Evolutionary conservation across 2,888 invertebrate genomes (phyloP).

Genomic region (Achlya flavicornis): DNA sequence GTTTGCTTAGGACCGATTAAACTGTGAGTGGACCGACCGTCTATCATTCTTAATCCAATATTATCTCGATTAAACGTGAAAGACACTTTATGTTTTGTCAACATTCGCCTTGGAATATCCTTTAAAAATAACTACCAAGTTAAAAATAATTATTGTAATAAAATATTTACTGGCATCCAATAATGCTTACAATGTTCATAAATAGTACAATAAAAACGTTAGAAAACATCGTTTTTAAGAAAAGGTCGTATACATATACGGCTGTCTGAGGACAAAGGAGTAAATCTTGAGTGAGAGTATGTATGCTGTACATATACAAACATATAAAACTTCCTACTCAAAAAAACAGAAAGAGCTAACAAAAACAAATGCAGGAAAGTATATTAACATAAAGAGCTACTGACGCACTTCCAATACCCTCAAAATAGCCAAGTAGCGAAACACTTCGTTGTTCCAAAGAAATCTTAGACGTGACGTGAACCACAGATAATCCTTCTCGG

Average conservation of each 20-base stretch:
- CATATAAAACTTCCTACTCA: neutral
- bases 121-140: neutral
- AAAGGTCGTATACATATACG: too few species aligned
- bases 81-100: constrained; percentile 3
- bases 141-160: too few species aligned
- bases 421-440: constrained; percentile 16
- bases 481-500: constrained; percentile 6
- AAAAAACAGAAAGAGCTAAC: neutral
- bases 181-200: too few species aligned
- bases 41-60: constrained; percentile 5
- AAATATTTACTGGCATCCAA: too few species aligned
- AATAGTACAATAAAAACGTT: too few species aligned
- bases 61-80: constrained; percentile 10
- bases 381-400: constrained; percentile 16
- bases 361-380: constrained; percentile 10
- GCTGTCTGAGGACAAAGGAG: too few species aligned
- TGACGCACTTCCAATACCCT: constrained; percentile 17
- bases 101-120: constrained; percentile 1
- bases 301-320: too few species aligned
- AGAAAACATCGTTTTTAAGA: too few species aligned
- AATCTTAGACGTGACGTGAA: constrained; percentile 9
- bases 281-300: too few species aligned
- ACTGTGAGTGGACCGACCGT: constrained; percentile 16
- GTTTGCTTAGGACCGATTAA: constrained; percentile 32
- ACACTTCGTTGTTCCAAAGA: constrained; percentile 10